Percentiles rank a stretch among this genome's conserved stretches.
Evolutionary conservation across 2,797 vertebrate species (phyloP).

Genomic region (Mastacembelus armatus): DNA sequence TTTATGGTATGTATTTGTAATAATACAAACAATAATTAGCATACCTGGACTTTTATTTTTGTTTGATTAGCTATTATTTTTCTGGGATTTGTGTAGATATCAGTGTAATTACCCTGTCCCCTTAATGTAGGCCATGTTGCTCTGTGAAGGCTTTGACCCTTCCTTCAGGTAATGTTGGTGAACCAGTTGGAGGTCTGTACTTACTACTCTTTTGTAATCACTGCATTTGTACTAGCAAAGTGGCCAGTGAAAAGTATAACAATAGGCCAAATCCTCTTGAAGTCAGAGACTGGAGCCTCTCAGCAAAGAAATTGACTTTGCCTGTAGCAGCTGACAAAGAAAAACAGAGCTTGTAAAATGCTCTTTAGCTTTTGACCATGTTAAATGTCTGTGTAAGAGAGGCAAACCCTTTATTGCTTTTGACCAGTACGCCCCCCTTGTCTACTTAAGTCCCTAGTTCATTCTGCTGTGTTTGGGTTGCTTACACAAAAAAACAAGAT

Average conservation of each 20-base stretch:
- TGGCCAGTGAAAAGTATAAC: not conserved
- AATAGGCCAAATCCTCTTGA: slow-evolving; percentile 14
- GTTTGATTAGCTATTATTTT: not conserved
- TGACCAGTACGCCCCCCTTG: slow-evolving; percentile 44
- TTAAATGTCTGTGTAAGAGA: slow-evolving; percentile 29
- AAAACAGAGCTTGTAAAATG: slow-evolving; percentile 17
- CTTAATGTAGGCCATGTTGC: slow-evolving; percentile 4
- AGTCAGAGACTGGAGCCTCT: not conserved
- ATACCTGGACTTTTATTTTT: too few species aligned
- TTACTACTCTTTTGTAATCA: not conserved
- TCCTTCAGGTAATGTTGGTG: not conserved
- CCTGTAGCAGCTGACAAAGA: slow-evolving; percentile 12
- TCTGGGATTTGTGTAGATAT: not conserved
- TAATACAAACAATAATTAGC: too few species aligned
- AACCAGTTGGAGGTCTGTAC: not conserved
- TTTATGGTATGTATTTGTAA: too few species aligned
- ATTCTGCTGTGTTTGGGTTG: slow-evolving; percentile 31
- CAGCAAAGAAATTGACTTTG: slow-evolving; percentile 22
- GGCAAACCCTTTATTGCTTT: slow-evolving; percentile 47
- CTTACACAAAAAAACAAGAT: slow-evolving; percentile 19
- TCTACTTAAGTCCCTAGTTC: slow-evolving; percentile 27
- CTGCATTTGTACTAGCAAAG: slow-evolving; percentile 16
- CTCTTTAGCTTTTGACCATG: slow-evolving; percentile 40
- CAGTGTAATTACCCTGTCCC: not conserved
- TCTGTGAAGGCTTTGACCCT: not conserved